These are phyloP conservation scores for Cassiopea andromeda DNA, from an alignment of 30 jellyfish, hydroid and myxozoan species.

Conservation along the genomic window DNA sequence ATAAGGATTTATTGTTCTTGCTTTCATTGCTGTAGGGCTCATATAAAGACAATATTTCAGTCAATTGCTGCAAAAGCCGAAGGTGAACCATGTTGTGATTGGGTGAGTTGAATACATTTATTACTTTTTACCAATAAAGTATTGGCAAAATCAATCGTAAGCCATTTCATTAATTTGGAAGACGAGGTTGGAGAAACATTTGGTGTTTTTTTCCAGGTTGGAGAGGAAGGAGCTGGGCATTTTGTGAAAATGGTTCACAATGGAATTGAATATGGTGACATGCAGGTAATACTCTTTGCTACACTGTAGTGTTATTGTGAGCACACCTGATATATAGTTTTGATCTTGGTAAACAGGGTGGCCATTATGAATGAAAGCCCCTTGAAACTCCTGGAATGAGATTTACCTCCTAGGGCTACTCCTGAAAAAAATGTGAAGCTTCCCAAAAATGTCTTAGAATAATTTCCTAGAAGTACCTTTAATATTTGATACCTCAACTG, in stretches of 20 bases:
- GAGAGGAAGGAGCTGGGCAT: conserved; percentile 99
- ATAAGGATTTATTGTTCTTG: no score
- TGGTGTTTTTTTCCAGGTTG: conserved; percentile 72
- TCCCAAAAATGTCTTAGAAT: no score
- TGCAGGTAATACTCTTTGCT: conserved; percentile 79
- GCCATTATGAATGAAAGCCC: no score
- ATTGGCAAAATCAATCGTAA: no score
- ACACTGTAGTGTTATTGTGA: no score
- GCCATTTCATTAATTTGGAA: background rate
- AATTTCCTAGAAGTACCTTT: no score
- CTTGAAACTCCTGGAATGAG: no score
- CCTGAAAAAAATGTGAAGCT: no score
- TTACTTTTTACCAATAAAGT: background rate
- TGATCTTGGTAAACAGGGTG: no score
- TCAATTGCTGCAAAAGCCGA: conserved; percentile 92
- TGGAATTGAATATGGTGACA: conserved; percentile 99
- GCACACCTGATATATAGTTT: no score
- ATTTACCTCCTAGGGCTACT: no score
- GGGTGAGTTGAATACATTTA: conserved; percentile 68
- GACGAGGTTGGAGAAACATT: background rate
- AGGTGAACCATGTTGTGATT: conserved; percentile 95
- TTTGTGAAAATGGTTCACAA: conserved; percentile 99
- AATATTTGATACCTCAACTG: no score
- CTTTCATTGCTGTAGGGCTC: conserved; percentile 73
- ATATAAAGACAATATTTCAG: conserved; percentile 86